Base-by-base conservation (phyloP, 2,888 invertebrate genomes). In the Aporophyla nigra region DNA sequence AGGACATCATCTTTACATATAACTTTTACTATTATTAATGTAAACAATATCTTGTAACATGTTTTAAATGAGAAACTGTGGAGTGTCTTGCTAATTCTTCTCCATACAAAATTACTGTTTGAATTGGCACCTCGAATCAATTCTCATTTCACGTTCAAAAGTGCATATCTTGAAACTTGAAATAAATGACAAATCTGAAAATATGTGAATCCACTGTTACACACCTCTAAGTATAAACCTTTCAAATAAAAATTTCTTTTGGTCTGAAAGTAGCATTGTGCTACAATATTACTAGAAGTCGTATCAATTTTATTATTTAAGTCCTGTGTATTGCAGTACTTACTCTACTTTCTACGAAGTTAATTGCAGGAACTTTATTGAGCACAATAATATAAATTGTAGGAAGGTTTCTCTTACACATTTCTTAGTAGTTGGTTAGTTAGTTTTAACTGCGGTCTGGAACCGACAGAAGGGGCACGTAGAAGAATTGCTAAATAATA, bases 261-360 rank as follows among this genome's bases (percentile, higher is more conserved):
- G 40, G n/a, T 14, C 14, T 62, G n/a, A 40, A 62, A 61, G 33
- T 14, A 62, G n/a, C 24, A 53, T 59, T 43, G 46, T 56, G n/a
- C 43, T 24, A 49, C 16, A 82, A 53, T 43, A 54, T 21, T n/a
- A 76, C 10, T 65, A 46, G 16, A 24, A 71, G 33, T 27, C 16
- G 9, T 46, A 61, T 59, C 27, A 7, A 40, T 78, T 83, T 83
- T 72, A 83, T 24, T 80, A 59, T 59, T 61, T 61, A 79, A 78
- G 51, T 65, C 79, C 46, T 27, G 21, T 71, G n/a, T 62, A 62
- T 33, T 77, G 58, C 54, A 24, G 54, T 43, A 51, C 65, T 69
- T 72, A 51, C 51, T 72, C 40, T 69, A 62, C 53, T 73, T 43
- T 62, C 27, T n/a, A 49, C 33, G 21, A 79, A 83, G 73, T 79